Evolutionary conservation across 2,797 vertebrate genomes (phyloP).

Genomic region (Columba guinea): DNA sequence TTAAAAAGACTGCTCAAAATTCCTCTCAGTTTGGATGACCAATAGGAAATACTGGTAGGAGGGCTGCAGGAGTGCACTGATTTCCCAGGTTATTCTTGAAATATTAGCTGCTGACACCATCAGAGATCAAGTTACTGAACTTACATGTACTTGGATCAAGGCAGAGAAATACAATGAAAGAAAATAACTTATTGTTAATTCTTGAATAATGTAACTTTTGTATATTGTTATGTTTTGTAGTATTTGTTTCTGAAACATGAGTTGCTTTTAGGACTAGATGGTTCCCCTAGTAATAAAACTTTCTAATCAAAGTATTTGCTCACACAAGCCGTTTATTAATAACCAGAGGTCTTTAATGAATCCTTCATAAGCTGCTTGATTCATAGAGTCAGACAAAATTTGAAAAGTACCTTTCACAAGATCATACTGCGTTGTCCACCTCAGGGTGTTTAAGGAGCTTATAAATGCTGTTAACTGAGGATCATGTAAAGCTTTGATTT

Average conservation of each 20-base stretch:
- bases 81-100: not conserved
- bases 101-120: not conserved
- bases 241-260: not conserved
- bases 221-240: not conserved
- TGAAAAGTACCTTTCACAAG: not conserved
- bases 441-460: not conserved
- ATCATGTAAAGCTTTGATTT: not conserved
- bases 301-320: not conserved
- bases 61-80: not conserved
- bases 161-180: not conserved
- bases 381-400: not conserved
- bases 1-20: not conserved
- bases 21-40: not conserved
- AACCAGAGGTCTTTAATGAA: not conserved
- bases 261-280: not conserved
- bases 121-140: not conserved
- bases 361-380: not conserved
- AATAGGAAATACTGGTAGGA: not conserved
- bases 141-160: not conserved
- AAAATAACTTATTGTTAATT: not conserved
- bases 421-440: not conserved
- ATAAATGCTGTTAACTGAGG: not conserved
- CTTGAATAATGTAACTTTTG: not conserved
- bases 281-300: not conserved
- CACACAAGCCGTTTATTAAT: not conserved